Conservation (phyloP, 2,797 vertebrate species). For the Sebastes trivittatus region DNA sequence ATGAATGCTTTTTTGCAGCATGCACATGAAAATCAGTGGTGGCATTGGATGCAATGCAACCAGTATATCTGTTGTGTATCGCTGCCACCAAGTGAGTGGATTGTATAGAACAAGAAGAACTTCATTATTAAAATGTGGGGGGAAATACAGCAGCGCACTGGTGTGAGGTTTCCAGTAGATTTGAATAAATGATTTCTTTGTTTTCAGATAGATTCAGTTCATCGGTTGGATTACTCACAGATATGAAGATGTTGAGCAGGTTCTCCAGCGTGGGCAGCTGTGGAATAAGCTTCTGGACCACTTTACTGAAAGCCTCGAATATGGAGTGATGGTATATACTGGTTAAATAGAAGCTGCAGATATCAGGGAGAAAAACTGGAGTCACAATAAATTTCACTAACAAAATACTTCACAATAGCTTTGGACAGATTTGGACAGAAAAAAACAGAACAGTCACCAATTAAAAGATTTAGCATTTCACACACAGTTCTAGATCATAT, state of each 20-base stretch:
- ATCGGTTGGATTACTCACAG: conserved; percentile 77
- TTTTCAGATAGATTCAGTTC: neutral
- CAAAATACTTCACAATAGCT: neutral
- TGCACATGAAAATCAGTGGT: neutral
- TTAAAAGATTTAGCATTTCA: neutral
- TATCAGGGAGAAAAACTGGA: neutral
- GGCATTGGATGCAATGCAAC: neutral
- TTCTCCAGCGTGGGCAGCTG: conserved; percentile 96
- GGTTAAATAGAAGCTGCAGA: conserved; percentile 92
- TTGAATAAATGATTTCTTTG: neutral
- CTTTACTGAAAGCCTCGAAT: conserved; percentile 92
- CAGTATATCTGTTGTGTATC: conserved; percentile 12
- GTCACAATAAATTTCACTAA: neutral
- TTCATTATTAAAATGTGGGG: neutral
- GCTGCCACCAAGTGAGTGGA: conserved; percentile 64
- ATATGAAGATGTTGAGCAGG: conserved; percentile 97
- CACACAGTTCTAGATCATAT: neutral
- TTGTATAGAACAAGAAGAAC: neutral
- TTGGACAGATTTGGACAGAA: neutral
- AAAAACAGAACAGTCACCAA: neutral
- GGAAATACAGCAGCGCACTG: neutral
- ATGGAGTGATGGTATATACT: conserved; percentile 88
- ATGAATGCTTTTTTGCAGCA: neutral
- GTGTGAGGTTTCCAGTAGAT: neutral
- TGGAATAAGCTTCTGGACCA: conserved; percentile 93